Conservation (phyloP, 2,113 vertebrate genomes). For the Zosterops pallidus region DNA sequence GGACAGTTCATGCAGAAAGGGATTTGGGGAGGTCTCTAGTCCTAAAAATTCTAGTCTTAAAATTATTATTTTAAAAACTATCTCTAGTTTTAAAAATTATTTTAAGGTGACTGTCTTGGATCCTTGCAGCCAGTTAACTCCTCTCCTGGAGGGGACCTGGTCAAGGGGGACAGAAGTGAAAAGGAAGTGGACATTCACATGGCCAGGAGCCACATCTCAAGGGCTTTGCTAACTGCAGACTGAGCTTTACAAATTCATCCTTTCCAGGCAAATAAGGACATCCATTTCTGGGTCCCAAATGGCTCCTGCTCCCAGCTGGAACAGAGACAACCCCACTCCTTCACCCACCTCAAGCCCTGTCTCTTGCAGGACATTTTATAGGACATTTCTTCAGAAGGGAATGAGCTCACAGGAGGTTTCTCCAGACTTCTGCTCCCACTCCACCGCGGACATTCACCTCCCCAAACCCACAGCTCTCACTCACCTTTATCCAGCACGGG, state of each 20-base stretch:
- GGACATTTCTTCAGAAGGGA: neutral
- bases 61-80: too few relatives aligned
- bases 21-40: neutral
- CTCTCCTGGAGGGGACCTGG: neutral
- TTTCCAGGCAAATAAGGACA: neutral
- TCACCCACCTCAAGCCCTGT: neutral
- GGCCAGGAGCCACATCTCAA: neutral
- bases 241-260: neutral
- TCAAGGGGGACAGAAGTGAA: neutral
- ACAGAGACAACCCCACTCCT: neutral
- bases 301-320: neutral
- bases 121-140: neutral
- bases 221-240: neutral
- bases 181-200: neutral
- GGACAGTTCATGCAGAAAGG: neutral
- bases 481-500: constrained; percentile 96
- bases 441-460: fast-evolving
- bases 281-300: neutral
- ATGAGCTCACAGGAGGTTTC: neutral
- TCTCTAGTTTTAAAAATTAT: neutral
- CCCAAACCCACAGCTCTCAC: neutral
- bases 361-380: neutral
- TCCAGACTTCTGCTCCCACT: neutral
- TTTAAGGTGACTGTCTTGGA: neutral
- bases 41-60: too few relatives aligned